Conservation (phyloP, 2,797 vertebrate species). For the Falco columbarius region DNA sequence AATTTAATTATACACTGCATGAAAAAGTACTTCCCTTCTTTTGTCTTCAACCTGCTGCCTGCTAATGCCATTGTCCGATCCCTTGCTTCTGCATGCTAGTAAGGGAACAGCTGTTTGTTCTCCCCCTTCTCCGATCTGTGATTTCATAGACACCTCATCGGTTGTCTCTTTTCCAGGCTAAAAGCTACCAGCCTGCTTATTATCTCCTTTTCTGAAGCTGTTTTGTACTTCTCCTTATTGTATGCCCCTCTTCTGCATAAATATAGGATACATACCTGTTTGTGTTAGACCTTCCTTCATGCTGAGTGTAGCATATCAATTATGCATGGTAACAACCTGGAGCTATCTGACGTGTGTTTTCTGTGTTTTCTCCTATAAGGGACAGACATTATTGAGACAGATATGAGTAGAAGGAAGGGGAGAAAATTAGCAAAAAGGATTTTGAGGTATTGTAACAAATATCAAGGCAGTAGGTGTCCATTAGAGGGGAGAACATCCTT, state of each 20-base stretch:
- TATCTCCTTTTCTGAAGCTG: not conserved
- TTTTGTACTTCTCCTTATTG: conserved; percentile 9
- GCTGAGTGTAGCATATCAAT: not conserved
- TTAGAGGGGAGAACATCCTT: not conserved
- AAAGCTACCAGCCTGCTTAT: not conserved
- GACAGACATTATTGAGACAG: not conserved
- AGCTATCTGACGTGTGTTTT: not conserved
- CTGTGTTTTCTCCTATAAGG: not conserved
- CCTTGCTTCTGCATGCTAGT: not conserved
- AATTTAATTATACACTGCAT: conserved; percentile 17
- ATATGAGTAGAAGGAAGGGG: not conserved
- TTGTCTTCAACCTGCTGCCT: conserved; percentile 7
- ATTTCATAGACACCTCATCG: not conserved
- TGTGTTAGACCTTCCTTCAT: not conserved
- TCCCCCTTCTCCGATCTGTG: not conserved
- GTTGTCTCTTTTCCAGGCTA: not conserved
- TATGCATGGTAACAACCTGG: conserved; percentile 1
- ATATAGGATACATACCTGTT: not conserved
- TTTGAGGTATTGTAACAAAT: not conserved
- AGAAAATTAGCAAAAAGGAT: not conserved
- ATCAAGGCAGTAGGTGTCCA: not conserved
- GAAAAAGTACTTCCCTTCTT: conserved; percentile 2
- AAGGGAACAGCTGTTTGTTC: not conserved
- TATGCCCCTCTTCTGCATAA: not conserved
- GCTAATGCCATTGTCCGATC: not conserved